Conservation (phyloP, 2,113 vertebrate species). For the Azemiops feae region DNA sequence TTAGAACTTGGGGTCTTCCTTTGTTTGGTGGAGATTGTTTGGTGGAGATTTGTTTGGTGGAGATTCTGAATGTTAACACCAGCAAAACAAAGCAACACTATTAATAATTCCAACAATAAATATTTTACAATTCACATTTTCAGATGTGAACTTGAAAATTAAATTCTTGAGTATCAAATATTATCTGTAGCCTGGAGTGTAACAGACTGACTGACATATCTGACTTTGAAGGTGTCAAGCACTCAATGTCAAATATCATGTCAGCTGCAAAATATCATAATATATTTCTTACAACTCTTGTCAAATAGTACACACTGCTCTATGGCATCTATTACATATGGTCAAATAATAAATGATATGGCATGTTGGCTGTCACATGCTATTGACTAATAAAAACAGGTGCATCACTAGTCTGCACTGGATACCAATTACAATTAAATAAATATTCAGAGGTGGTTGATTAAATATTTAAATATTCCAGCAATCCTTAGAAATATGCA, state of each 20-base stretch:
- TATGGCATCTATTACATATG: neutral
- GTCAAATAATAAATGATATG: neutral
- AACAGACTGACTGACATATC: neutral
- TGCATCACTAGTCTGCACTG: neutral
- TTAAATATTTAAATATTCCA: neutral
- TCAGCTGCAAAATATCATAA: neutral
- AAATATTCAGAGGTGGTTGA: neutral
- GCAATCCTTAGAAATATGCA: neutral
- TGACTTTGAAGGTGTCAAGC: neutral
- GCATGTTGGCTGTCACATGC: neutral
- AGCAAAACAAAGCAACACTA: neutral
- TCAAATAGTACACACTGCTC: neutral
- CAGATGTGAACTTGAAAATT: neutral
- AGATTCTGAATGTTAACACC: neutral
- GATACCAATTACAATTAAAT: neutral
- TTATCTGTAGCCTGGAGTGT: neutral
- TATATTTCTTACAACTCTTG: neutral
- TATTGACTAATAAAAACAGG: neutral
- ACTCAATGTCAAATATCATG: neutral
- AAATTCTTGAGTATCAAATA: neutral
- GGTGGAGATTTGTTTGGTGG: neutral
- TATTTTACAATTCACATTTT: neutral
- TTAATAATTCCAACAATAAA: neutral
- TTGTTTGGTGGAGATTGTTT: neutral
- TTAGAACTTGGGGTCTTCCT: neutral